Base-by-base conservation (phyloP, 2,113 vertebrate species). In the Peucedramus taeniatus region DNA sequence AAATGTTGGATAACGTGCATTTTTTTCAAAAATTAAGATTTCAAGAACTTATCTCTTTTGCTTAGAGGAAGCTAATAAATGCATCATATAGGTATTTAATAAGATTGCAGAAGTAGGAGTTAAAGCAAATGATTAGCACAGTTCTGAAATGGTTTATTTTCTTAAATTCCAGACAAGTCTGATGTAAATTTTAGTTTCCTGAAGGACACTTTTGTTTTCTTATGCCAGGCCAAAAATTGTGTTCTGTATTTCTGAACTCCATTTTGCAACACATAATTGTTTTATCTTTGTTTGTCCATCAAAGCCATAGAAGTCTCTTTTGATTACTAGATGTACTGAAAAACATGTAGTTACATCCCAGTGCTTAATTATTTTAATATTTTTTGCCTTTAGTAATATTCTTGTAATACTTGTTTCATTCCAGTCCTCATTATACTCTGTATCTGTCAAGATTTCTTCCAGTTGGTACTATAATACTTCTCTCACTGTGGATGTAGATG, bases 181-280 rank as follows among this genome's bases (percentile, higher is more conserved):
- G 27, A 83, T 81, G 26, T 71, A 74, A 92, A 49, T 90, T 96
- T 96, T 70, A 8, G 9, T 95, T 95, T 96, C 74, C 78, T 66
- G 78, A 51, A 71, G n/a, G n/a, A 15, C 9, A 12, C 22, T 56
- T 77, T 35, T 86, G 13, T 84, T 91, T 93, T 87, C 54, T 92
- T 69, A 40, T 75, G 27, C 47, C 56, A 59, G 59, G 57, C 79
- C 88, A 92, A 92, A 92, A 70, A 50, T 63, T 9, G 15, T 77
- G 35, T 31, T 93, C 10, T 2, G 9, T 94, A 47, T 94, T 92
- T 92, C 54, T 61, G 83, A 26, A 74, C 22, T 68, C 35, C 15
- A 7, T 84, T 79, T 71, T 35, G 44, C 61, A 50, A 53, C n/a
- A 56, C 33, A 53, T 33, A 68, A 24, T 66, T 85, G 47, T 88